Evolutionary conservation across 1,140 invertebrate species (phyloP), one percentile per base, ranked within the genome.

Genomic region (Pseudobourletiella spinata): DNA sequence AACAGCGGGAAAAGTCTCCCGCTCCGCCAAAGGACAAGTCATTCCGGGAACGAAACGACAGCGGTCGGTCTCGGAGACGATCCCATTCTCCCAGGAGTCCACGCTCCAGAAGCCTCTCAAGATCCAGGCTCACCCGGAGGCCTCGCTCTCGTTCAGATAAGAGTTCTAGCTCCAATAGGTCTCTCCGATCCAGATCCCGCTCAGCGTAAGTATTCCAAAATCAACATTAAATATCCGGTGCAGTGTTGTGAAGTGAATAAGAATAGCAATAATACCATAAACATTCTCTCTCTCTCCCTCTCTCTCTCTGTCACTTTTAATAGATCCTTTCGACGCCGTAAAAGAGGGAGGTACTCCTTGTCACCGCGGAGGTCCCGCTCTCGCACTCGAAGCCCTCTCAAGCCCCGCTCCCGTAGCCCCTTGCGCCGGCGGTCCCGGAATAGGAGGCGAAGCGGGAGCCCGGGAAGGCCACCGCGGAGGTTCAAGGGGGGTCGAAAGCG

Each of bases 321-420:
- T 39, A 39, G 32, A 39, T 39, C 32, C n/a, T 39, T 39, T 11
- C 32, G 32, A 8, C 32, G 32, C 8, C n/a, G 8, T 8, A 8
- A 39, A 11, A 39, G n/a, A 39, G n/a, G 32, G 32, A 39, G 32
- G n/a, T 39, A 11, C n/a, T 39, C 32, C n/a, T n/a, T 39, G 32
- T 39, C 32, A 8, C 32, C 32, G n/a, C 32, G 32, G 8, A 8
- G 32, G 8, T 39, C 32, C 32, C 32, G 32, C 32, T 39, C 32
- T 11, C 8, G 32, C n/a, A 39, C 8, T 39, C 32, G 32, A 71
- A 76, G 63, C 76, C 79, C 64, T 68, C 75, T 18, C 72, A 77
- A 71, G 55, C 69, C 55, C 69, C 76, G 67, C 73, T 75, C 57
- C 70, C 75, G 69, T 73, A 75, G 57, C 75, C 74, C 28, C 59